Evolutionary conservation across 2,888 invertebrate genomes (phyloP).

Genomic region (Molorchus minor): DNA sequence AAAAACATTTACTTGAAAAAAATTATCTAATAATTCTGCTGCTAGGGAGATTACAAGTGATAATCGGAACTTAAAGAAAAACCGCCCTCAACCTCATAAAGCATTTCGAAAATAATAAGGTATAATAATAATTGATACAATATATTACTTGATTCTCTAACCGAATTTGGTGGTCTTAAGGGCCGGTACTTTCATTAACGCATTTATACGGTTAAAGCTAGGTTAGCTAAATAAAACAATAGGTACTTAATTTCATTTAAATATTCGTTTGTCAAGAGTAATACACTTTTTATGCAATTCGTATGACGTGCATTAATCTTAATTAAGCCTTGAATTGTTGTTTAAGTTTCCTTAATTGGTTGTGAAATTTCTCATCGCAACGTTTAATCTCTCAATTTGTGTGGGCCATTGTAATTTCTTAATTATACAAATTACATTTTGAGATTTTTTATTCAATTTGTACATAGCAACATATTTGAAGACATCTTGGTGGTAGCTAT

Average conservation of each 20-base stretch:
- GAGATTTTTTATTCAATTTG: no score
- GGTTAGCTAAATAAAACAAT: no score
- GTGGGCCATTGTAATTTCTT: background rate
- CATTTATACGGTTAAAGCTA: no score
- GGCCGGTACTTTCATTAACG: background rate
- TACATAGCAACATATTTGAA: background rate
- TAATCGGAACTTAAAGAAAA: no score
- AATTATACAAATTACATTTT: background rate
- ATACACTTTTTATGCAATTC: background rate
- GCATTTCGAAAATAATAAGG: no score
- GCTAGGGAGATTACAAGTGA: no score
- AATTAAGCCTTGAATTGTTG: constrained; percentile 3
- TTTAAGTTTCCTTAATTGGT: constrained; percentile 12
- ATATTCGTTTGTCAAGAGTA: constrained; percentile 2
- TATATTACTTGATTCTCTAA: constrained; percentile 3
- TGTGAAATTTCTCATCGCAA: constrained; percentile 14
- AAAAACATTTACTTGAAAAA: no score
- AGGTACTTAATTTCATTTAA: constrained; percentile 1
- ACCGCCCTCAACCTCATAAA: no score
- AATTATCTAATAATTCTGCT: no score
- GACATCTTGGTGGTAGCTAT: background rate
- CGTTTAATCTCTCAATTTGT: constrained; percentile 8
- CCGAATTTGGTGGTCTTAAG: background rate
- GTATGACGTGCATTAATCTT: constrained; percentile 15
- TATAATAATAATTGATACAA: no score